Percentiles rank a stretch among this genome's conserved stretches.
phyloP scores from a whole-genome alignment of 2,888 invertebrate genomes.

The Harpalus rufipes region DNA sequence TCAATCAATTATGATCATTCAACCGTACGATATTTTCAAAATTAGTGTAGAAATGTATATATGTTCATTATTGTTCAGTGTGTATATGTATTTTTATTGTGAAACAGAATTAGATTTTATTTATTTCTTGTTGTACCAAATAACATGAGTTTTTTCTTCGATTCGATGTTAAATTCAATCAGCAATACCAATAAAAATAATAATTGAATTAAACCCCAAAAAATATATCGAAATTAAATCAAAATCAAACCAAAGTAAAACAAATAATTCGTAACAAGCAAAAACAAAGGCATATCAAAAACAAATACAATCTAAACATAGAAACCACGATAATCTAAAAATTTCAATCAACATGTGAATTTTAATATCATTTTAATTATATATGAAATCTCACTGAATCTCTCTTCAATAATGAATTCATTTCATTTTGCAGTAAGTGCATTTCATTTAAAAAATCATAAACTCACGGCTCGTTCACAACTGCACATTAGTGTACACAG shows the following conservation, averaged over 20 bases:
- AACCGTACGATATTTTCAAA: too few species aligned
- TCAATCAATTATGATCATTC: too few species aligned
- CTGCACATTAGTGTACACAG: conserved; percentile 25
- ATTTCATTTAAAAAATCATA: conserved; percentile 41
- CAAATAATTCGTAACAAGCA: conserved; percentile 25
- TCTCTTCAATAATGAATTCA: conserved; percentile 29
- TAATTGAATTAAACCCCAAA: not conserved
- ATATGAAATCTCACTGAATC: not conserved
- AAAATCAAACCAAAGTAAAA: conserved; percentile 10
- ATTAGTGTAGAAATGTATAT: too few species aligned
- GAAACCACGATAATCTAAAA: conserved; percentile 42
- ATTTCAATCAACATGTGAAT: conserved; percentile 27
- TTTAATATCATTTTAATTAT: conserved; percentile 42
- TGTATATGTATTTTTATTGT: not conserved
- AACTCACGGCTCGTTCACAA: conserved; percentile 12
- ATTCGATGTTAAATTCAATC: not conserved
- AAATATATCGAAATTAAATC: not conserved
- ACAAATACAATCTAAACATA: conserved; percentile 14
- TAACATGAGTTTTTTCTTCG: not conserved
- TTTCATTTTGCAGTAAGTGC: conserved; percentile 45
- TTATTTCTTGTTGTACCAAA: not conserved
- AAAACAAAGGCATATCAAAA: conserved; percentile 9
- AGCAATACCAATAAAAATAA: not conserved
- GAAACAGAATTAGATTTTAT: not conserved
- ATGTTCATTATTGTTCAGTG: too few species aligned